Conservation (phyloP, 2,888 invertebrate species). For the Ferrisia virgata region DNA sequence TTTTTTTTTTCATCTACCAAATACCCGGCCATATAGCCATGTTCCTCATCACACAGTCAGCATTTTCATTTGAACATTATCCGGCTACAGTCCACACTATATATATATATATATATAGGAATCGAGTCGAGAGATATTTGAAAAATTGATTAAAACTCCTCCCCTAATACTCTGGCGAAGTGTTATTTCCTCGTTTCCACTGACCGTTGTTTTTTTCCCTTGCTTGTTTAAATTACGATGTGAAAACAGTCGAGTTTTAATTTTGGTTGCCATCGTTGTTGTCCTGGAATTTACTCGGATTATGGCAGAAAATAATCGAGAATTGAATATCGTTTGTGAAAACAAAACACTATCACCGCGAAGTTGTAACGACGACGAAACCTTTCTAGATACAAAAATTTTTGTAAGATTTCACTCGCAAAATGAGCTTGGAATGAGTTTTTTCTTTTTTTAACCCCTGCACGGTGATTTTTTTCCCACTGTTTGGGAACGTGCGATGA, state of each 20-base stretch:
- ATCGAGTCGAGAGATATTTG: background rate
- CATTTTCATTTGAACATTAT: background rate
- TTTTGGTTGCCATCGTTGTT: background rate
- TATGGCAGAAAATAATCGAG: background rate
- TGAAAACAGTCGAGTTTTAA: background rate
- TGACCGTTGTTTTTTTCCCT: background rate
- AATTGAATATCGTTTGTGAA: background rate
- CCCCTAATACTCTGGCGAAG: background rate
- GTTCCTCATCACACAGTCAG: background rate
- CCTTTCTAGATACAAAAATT: background rate
- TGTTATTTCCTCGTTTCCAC: background rate
- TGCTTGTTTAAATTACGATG: background rate
- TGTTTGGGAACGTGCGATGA: no score
- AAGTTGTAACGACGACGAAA: background rate
- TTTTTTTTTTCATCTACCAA: no score
- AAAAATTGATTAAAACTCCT: slow-evolving; percentile 15
- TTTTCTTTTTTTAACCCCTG: background rate
- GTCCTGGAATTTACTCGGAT: background rate
- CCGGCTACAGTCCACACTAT: no score
- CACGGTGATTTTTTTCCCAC: background rate
- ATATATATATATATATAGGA: background rate
- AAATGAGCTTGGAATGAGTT: background rate
- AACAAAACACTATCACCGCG: background rate
- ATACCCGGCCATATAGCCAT: background rate
- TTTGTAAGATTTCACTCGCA: background rate